A percentile compares a stretch with the other conserved stretches of the same genome.
Evolutionary conservation across 2,888 invertebrate genomes (phyloP).

Genomic region (Carpatolechia fugitivella): DNA sequence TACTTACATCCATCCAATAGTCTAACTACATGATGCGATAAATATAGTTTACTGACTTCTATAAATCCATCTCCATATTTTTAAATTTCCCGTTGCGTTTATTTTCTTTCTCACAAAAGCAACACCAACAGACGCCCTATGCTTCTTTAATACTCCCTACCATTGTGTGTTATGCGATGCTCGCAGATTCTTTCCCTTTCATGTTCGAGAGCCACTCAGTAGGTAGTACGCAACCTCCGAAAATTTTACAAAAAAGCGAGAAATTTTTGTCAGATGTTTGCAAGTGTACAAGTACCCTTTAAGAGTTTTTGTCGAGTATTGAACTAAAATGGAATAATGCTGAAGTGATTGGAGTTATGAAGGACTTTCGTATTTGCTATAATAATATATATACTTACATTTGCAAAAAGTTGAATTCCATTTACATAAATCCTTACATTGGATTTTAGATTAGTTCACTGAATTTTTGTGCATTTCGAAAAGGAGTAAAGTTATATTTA

Average conservation of each 20-base stretch:
- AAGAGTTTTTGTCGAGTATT: background rate
- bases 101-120: background rate
- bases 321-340: background rate
- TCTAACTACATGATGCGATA: no score
- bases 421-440: no score
- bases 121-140: background rate
- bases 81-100: background rate
- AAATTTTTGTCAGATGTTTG: background rate
- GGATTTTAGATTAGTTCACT: no score
- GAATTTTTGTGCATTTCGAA: no score
- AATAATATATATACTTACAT: no score
- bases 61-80: background rate
- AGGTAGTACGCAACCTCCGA: conserved; percentile 29
- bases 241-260: conserved; percentile 28
- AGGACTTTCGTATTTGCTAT: no score
- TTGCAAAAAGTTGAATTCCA: no score
- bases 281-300: background rate
- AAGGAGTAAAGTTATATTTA: no score
- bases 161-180: conserved; percentile 12
- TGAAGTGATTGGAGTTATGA: no score
- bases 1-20: no score
- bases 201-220: conserved; percentile 45
- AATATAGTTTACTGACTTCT: background rate
- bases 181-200: conserved; percentile 32
- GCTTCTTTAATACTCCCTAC: conserved; percentile 3